phyloP scores from a whole-genome alignment of 2,113 vertebrate genomes.

The Labeo catla region DNA sequence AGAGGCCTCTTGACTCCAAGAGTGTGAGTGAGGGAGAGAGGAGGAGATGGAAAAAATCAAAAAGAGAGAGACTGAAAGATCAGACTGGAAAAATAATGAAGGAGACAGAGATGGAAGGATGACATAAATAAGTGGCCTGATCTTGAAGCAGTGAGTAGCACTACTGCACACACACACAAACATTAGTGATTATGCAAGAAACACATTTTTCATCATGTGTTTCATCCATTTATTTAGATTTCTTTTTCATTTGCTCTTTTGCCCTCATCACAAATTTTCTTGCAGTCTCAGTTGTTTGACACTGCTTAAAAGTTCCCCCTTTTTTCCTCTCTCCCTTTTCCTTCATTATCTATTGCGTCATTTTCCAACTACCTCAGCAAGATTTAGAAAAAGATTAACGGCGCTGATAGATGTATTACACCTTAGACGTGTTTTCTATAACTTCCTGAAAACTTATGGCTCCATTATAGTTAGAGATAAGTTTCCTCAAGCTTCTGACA shows the following conservation, averaged over 20 bases:
- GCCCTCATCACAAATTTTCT: background rate
- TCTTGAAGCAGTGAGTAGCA: conserved; percentile 4
- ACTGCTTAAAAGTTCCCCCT: background rate
- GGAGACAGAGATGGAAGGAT: conserved; percentile 37
- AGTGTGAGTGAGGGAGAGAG: conserved; percentile 37
- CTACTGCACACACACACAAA: background rate
- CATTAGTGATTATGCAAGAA: background rate
- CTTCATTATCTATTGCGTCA: conserved; percentile 28
- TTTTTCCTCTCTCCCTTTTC: background rate
- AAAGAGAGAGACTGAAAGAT: conserved; percentile 59
- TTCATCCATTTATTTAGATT: background rate
- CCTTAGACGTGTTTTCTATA: conserved; percentile 14
- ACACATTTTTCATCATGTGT: background rate
- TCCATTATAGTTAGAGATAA: conserved; percentile 37
- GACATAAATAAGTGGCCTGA: conserved; percentile 48
- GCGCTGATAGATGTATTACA: conserved; percentile 1
- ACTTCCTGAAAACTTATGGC: conserved; percentile 26
- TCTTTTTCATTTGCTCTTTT: conserved; percentile 12
- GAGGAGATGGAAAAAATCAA: conserved; percentile 42
- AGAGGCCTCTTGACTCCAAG: conserved; percentile 66
- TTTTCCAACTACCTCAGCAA: conserved; percentile 23
- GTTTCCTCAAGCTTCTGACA: conserved; percentile 17
- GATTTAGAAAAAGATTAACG: conserved; percentile 33
- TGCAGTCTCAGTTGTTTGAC: background rate
- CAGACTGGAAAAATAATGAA: conserved; percentile 38